Base-by-base conservation (phyloP, 2,113 vertebrate species). In the Caretta caretta region DNA sequence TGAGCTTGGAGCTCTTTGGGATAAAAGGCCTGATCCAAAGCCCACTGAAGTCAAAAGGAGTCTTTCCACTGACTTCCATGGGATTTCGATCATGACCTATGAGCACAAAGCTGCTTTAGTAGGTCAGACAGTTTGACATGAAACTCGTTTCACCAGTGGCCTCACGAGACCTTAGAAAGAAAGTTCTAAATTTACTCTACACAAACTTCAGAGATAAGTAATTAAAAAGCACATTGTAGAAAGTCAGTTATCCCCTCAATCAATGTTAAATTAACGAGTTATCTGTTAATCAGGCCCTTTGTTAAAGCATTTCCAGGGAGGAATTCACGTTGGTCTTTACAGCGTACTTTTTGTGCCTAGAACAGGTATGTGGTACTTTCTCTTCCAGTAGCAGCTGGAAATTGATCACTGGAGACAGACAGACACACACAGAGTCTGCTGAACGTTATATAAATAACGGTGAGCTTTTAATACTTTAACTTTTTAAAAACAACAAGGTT, bases 221-320 rank as follows among this genome's bases (percentile, higher is more conserved):
- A 48, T 83, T 88, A 85, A 56, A 83, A 96, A 97, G 80, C 27
- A 48, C 91, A 94, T 93, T 87, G 54, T 91, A 86, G 48, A 65
- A 54, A 93, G 92, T 65, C 92, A 94, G 54, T 97, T 96, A 92
- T 87, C 53, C 87, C 53, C 38, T 57, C 65, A 88, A 93, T 25
- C 94, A 11, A 25, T 86, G 80, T 80, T 92, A 35, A 35, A 94
- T 49, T 91, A 83, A 91, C 80, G 88, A 65, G 27, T 80, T 51
- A 86, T 82, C 65, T 53, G 62, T 92, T 93, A 90, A 96, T 83
- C 8, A 29, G 85, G 85, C 6, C 1, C 88, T 90, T 95, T 80
- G 72, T 84, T 27, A n/a, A 22, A n/a, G 91, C 80, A 79, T 84
- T 76, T 90, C 72, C 86, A 84, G 50, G 80, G 24, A 90, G 86